Evolutionary conservation across 2,797 vertebrate species (phyloP).

Genomic region (Sebastes variabilis): DNA sequence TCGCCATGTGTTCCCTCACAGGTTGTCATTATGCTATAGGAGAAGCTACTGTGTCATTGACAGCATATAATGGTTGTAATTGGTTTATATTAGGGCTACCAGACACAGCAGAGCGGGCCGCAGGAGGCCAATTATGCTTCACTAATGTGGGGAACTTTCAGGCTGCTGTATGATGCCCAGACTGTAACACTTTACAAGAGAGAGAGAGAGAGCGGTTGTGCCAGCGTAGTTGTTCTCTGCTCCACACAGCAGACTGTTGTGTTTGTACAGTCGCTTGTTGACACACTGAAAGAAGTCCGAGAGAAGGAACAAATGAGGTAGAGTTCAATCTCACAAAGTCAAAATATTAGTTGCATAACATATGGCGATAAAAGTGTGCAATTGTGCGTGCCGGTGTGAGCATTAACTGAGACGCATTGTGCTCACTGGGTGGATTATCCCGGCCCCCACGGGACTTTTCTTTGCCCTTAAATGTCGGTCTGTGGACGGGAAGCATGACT

Average conservation of each 20-base stretch:
- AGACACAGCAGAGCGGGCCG: conserved; percentile 49
- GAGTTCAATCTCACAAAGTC: neutral
- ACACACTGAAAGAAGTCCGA: neutral
- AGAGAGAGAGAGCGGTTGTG: neutral
- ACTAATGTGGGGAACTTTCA: conserved; percentile 50
- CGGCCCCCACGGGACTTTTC: conserved; percentile 25
- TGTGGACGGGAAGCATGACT: conserved; percentile 36
- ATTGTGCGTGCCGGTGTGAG: conserved; percentile 13
- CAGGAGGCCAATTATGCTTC: conserved; percentile 60
- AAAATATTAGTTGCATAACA: neutral
- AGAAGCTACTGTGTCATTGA: conserved; percentile 56
- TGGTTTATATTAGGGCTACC: conserved; percentile 59
- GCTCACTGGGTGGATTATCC: conserved; percentile 34
- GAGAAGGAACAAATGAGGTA: neutral
- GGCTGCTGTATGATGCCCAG: conserved; percentile 23
- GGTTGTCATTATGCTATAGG: conserved; percentile 54
- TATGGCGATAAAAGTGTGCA: conserved; percentile 16
- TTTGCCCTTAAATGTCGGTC: conserved; percentile 19
- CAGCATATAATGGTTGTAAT: conserved; percentile 62
- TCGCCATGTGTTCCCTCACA: conserved; percentile 56
- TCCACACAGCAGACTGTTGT: neutral
- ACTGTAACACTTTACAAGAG: conserved; percentile 44
- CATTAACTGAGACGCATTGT: conserved; percentile 8
- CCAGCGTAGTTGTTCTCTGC: neutral
- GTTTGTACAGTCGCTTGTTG: conserved; percentile 41